A percentile compares a stretch with the other conserved stretches of the same genome.
Conservation (phyloP, 2,888 invertebrate species). For the Conistra vaccinii region DNA sequence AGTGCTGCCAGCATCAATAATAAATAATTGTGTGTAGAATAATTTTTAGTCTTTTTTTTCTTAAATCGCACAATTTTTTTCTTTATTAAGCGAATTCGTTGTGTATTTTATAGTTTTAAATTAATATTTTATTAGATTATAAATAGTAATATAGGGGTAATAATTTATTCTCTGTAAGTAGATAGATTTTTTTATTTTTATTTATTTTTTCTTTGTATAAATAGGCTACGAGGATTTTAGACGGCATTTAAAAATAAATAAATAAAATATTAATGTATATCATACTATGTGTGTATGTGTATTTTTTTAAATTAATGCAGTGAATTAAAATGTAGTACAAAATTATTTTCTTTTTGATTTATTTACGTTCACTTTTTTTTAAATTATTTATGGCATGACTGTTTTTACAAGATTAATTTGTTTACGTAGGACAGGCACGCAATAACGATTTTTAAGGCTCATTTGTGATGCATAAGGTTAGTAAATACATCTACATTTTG, state of each 20-base stretch:
- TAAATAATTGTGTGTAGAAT: constrained; percentile 61
- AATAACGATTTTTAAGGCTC: constrained; percentile 1
- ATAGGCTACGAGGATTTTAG: constrained; percentile 67
- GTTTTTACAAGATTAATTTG: constrained; percentile 9
- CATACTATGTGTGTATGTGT: constrained; percentile 69
- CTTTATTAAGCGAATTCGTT: constrained; percentile 52
- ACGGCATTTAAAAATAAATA: constrained; percentile 69
- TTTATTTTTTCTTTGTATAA: constrained; percentile 71
- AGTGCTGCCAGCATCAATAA: constrained; percentile 55
- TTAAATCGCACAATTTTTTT: constrained; percentile 65
- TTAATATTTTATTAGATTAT: constrained; percentile 60
- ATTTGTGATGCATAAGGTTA: not conserved
- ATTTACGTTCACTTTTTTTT: constrained; percentile 39
- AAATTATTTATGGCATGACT: not conserved
- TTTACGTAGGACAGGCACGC: constrained; percentile 22
- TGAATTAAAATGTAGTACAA: constrained; percentile 81
- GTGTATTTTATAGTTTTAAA: constrained; percentile 65
- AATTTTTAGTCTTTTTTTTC: constrained; percentile 49
- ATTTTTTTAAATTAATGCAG: constrained; percentile 70
- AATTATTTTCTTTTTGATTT: constrained; percentile 68
- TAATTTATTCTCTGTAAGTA: constrained; percentile 70
- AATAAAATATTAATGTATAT: constrained; percentile 64
- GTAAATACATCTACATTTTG: not conserved
- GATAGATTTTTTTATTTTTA: constrained; percentile 65
- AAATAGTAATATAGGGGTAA: constrained; percentile 57